Conservation (phyloP, 2,797 vertebrate genomes). For the Cynopterus sphinx region DNA sequence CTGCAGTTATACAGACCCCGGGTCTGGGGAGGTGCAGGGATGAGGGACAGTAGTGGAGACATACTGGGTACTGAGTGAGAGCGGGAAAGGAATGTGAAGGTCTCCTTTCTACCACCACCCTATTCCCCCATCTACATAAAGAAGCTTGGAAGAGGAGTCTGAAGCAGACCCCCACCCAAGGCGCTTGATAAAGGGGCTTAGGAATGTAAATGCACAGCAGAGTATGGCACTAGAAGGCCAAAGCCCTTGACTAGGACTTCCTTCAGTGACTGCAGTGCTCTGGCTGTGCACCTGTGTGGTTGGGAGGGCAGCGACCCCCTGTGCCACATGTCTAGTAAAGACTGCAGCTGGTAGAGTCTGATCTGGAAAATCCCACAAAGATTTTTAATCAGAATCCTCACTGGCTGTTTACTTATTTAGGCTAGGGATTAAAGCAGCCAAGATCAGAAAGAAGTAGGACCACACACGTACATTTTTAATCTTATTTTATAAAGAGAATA, state of each 20-base stretch:
- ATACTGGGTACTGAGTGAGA: not conserved
- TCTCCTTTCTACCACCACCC: not conserved
- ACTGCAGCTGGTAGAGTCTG: too few species aligned
- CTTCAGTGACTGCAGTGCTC: fast-evolving
- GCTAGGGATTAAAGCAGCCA: not conserved
- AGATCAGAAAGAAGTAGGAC: not conserved
- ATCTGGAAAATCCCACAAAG: not conserved
- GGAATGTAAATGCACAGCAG: too few species aligned
- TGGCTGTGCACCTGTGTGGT: not conserved
- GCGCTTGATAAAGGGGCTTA: not conserved
- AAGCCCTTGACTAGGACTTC: fast-evolving
- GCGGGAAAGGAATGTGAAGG: fast-evolving
- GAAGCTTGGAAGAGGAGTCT: not conserved
- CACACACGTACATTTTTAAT: not conserved
- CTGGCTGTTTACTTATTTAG: not conserved
- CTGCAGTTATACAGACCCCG: fast-evolving
- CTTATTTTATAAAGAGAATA: not conserved
- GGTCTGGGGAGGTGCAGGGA: fast-evolving
- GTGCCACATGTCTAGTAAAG: not conserved
- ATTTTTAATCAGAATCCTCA: not conserved
- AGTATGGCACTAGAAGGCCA: fast-evolving
- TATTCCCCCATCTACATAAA: not conserved
- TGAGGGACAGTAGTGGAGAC: not conserved
- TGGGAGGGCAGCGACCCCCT: fast-evolving
- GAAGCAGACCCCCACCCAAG: not conserved